Evolutionary conservation across 2,888 invertebrate species (phyloP), one percentile per base, ranked within the genome.

Genomic region (Xestoiulus laeticollis): DNA sequence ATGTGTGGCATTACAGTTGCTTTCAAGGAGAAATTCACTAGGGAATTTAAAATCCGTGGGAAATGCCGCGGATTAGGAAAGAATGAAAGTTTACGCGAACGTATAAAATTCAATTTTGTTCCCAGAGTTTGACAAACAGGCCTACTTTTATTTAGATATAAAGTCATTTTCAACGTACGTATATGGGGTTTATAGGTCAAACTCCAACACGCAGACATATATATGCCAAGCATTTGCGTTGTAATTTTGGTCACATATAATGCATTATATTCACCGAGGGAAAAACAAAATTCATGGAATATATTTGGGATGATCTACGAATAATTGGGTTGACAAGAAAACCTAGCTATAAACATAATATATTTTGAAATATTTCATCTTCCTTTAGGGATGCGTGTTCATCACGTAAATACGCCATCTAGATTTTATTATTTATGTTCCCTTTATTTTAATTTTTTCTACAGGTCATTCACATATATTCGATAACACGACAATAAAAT

Each of bases 51-150:
- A 68, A 68, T 68, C 68, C 68, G 68, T 26, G 68, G 68, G 26
- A 68, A 68, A 68, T 68, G 68, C 68, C 68, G 10, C 68, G 68
- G 68, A 68, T 68, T 68, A 68, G 26, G 68, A 68, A 68, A 68
- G 68, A 68, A 26, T 12, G 68, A 68, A 68, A 26, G 22, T 26
- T 68, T 68, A 10, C 6, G 26, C 8, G 68, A 22, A 68, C 22
- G 68, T 26, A 26, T 22, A 12, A 68, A 68, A 68, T 68, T 68
- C 68, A 68, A 68, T 68, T 68, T 68, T 26, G 68, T 68, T 68
- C 68, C 12, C 26, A 26, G 22, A 59, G 68, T 68, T 26, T 68
- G 68, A 68, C 68, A 68, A 59, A 68, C 68, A 68, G 68, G 10
- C 68, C 68, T 68, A 68, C 68, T 68, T 68, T 12, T 68, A 68